phyloP scores from a whole-genome alignment of 2,888 invertebrate species.

The Vanessa cardui region DNA sequence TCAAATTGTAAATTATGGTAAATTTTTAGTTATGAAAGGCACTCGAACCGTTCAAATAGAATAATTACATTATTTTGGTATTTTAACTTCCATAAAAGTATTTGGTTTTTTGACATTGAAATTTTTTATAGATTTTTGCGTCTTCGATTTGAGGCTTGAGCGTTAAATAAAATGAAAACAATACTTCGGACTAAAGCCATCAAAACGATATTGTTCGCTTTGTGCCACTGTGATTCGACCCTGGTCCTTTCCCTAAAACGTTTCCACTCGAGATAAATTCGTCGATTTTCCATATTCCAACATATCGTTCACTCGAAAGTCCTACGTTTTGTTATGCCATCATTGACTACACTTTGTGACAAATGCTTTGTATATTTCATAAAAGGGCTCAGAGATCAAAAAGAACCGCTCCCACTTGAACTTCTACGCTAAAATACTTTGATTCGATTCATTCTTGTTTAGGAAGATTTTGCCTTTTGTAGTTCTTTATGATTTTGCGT shows the following conservation, averaged over 20 bases:
- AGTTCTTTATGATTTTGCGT: constrained; percentile 14
- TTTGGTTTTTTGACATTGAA: no score
- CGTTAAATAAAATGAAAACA: constrained; percentile 4
- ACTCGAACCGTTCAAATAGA: no score
- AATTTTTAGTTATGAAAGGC: no score
- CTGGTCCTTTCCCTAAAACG: constrained; percentile 22
- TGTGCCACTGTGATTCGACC: constrained; percentile 15
- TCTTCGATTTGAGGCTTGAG: no score
- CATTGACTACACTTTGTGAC: constrained; percentile 47
- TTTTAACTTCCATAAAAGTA: no score
- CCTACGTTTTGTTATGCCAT: constrained; percentile 45
- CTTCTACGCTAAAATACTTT: constrained; percentile 11
- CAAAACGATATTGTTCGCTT: constrained; percentile 13
- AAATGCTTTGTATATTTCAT: constrained; percentile 46
- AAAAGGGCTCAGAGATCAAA: constrained; percentile 31
- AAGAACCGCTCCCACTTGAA: constrained; percentile 8
- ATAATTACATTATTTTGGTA: no score
- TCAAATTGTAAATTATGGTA: no score
- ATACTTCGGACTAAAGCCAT: constrained; percentile 10
- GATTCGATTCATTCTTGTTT: constrained; percentile 6
- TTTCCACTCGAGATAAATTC: constrained; percentile 39
- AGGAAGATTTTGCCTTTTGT: constrained; percentile 16
- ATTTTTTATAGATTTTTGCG: no score
- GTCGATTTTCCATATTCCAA: constrained; percentile 42
- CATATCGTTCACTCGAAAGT: constrained; percentile 42